Evolutionary conservation across 2,888 invertebrate genomes (phyloP).

Genomic region (Callinectes sapidus): DNA sequence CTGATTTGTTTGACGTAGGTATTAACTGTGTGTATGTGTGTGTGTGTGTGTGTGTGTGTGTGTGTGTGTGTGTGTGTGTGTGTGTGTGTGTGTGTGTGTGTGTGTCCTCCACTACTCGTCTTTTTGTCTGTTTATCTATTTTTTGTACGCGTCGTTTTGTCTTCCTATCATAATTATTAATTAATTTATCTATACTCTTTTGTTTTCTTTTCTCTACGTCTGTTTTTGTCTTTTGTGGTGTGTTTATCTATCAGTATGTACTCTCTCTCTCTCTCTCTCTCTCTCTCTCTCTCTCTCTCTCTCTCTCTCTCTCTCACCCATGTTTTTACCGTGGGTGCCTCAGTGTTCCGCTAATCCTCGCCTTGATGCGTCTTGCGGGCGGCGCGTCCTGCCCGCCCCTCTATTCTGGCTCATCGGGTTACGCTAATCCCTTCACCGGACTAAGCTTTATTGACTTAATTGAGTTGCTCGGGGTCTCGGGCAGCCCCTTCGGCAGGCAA

Average conservation of each 20-base stretch:
- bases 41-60: not conserved
- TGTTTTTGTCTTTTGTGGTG: not conserved
- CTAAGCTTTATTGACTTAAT: slow-evolving; percentile 27
- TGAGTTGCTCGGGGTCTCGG: not conserved
- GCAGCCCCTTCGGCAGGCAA: slow-evolving; percentile 27
- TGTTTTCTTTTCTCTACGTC: not conserved
- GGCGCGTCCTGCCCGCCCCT: not conserved
- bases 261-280: slow-evolving; percentile 49
- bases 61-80: slow-evolving; percentile 38
- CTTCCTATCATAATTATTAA: not conserved
- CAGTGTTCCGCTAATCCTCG: not conserved
- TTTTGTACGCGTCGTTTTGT: not conserved
- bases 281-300: slow-evolving; percentile 50
- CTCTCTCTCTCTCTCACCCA: slow-evolving; percentile 28
- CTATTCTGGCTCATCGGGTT: slow-evolving; percentile 36
- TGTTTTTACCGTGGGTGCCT: not conserved
- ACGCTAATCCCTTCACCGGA: slow-evolving; percentile 16
- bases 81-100: slow-evolving; percentile 43
- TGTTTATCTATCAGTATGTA: not conserved
- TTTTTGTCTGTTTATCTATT: not conserved
- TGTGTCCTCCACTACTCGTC: not conserved
- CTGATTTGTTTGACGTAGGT: not conserved
- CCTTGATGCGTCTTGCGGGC: slow-evolving; percentile 11
- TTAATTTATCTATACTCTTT: not conserved
- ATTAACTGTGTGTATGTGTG: not conserved